Evolutionary conservation across 2,888 invertebrate genomes (phyloP).

Genomic region (Xylophagus ater): DNA sequence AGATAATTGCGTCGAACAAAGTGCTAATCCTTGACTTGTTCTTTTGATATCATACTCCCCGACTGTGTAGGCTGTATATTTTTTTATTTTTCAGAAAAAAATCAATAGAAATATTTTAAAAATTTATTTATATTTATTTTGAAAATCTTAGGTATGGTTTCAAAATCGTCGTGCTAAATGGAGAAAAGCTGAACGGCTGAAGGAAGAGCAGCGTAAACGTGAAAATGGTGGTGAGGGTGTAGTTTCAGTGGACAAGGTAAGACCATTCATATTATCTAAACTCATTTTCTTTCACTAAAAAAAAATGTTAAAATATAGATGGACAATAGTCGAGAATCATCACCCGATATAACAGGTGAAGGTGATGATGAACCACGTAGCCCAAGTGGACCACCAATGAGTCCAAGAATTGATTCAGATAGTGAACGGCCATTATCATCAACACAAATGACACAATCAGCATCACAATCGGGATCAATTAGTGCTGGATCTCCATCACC

Average conservation of each 20-base stretch:
- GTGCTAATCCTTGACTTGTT: too few relatives aligned
- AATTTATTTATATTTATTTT: conserved; percentile 4
- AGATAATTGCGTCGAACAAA: too few relatives aligned
- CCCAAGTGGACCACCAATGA: conserved; percentile 29
- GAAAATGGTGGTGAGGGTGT: conserved; percentile 59
- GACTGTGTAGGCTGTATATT: too few relatives aligned
- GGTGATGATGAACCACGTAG: conserved; percentile 37
- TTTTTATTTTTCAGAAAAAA: neutral
- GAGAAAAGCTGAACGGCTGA: conserved; percentile 83
- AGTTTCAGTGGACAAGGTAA: conserved; percentile 46
- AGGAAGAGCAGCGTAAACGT: conserved; percentile 79
- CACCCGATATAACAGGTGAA: conserved; percentile 40
- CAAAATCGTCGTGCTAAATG: conserved; percentile 88
- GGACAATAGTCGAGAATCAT: conserved; percentile 39
- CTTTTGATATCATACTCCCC: too few relatives aligned
- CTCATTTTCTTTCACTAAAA: neutral
- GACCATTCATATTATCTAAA: neutral
- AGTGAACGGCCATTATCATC: conserved; percentile 38
- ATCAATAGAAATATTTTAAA: neutral
- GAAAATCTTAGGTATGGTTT: conserved; percentile 82
- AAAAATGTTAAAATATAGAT: conserved; percentile 22
- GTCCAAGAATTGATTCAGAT: conserved; percentile 36
- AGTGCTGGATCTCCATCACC: conserved; percentile 40
- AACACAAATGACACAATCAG: conserved; percentile 35
- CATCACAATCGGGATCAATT: conserved; percentile 42